Base-by-base conservation (phyloP, 2,797 vertebrate species). In the Betta splendens region DNA sequence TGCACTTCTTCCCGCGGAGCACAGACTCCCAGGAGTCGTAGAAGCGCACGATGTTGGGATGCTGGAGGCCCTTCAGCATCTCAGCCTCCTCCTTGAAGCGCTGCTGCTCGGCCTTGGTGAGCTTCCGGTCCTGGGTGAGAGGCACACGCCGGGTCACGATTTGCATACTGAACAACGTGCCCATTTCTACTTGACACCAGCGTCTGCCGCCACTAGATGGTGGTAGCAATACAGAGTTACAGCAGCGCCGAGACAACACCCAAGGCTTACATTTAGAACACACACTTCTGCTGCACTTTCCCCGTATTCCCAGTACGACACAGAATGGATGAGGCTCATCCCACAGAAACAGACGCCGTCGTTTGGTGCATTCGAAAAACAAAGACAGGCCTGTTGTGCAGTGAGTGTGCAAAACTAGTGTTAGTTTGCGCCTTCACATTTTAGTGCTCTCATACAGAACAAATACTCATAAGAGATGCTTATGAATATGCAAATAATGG, bases 1-100 rank as follows among this genome's bases (percentile, higher is more conserved):
- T 98, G 88, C 96, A 96, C 75, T 98, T 98, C 88, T 96, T 98
- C 62, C 96, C 95, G 40, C 94, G 93, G 10, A 96, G 81, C 0
- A 85, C 91, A 11, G 96, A 96, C 78, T 98, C 96, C 96, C 96
- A 98, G 5, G 95, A 98, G 82, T 98, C 96, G 21, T 98, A 98
- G 87, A 98, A 98, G 46, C 96, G 95, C 60, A 98, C 96, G 1
- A 98, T 98, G 86, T 98, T 98, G 32, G 96, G 96, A 69, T 98
- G 96, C 74, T 98, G 96, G 56, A 98, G 89, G 5, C 96, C 96
- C 66, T 98, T 98, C 44, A 98, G 84, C 96, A 98, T 98, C 84
- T 98, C 96, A 0, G 96, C 96, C 85, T 98, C 96, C 79, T 98
- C 96, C 81, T 96, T 97, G 86, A 98, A 98, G 18, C 96, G 90